Base-by-base conservation (phyloP, 2,113 vertebrate genomes). In the Typhlomys cinereus region DNA sequence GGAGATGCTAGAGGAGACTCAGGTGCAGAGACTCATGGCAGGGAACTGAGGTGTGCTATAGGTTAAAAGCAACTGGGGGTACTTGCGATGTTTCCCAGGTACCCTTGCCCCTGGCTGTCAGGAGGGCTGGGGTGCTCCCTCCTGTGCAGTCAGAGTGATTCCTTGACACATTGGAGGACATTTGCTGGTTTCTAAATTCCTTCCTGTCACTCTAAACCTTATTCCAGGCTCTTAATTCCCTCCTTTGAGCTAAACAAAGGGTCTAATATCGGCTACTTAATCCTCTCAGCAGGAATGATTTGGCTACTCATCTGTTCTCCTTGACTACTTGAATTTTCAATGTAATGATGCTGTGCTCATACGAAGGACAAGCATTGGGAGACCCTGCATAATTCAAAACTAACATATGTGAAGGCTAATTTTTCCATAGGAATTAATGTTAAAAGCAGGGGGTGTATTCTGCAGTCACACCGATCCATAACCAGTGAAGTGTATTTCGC, bases 381-480 rank as follows among this genome's bases (percentile, higher is more conserved):
- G 90, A 90, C 79, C 80, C 48, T 89, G 90, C 69, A 86, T 93
- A 93, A 95, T 92, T 96, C 88, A 93, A 75, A 84, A 90, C 23
- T 67, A 94, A 93, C 92, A n/a, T 83, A 71, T 91, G 85, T 86
- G 70, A 85, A 76, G 92, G 76, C 82, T 80, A 70, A 92, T 94
- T 94, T 95, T 66, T 89, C 94, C 86, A 44, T 1, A 52, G 92
- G 88, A 96, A 94, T 90, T 92, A 94, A 92, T 82, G 79, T 70
- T 83, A 70, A 59, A 86, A 66, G 54, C 44, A 20, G 62, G 25
- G 20, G 36, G 9, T 48, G 57, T 73, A 27, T 36, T 86, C 88
- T 80, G 90, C 44, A 59, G 80, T 64, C 95, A 75, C 39, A 74
- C 92, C 88, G 79, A 94, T 90, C 95, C 86, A 80, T 96, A 92